These are phyloP conservation scores for Capitella teleta DNA, from an alignment of 1,140 invertebrate species.

Conservation along the genomic window DNA sequence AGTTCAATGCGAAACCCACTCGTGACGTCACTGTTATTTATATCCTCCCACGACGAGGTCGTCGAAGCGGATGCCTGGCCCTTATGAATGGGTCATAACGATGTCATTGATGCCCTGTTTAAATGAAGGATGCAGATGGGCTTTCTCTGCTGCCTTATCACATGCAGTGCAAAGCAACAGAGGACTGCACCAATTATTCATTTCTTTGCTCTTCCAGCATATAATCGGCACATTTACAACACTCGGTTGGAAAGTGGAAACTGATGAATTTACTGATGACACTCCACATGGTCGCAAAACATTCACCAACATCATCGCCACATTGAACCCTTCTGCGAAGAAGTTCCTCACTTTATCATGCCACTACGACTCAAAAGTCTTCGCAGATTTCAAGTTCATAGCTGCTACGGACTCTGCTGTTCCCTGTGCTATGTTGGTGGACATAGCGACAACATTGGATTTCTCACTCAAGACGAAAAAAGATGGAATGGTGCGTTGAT, in stretches of 20 bases:
- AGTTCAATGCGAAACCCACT: too few relatives aligned
- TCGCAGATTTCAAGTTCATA: constrained; percentile 59
- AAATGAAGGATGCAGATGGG: too few relatives aligned
- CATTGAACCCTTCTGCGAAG: constrained; percentile 2
- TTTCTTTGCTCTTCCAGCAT: too few relatives aligned
- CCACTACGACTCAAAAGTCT: constrained; percentile 91
- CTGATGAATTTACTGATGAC: constrained; percentile 5
- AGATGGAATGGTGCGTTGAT: background rate
- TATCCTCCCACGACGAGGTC: too few relatives aligned
- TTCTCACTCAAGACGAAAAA: constrained; percentile 1
- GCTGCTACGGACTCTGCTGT: constrained; percentile 96
- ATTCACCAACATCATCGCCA: constrained; percentile 13
- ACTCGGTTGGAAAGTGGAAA: constrained; percentile 6
- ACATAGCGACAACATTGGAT: constrained; percentile 5
- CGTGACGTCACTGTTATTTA: too few relatives aligned
- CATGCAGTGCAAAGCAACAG: too few relatives aligned
- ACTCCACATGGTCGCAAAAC: constrained; percentile 4
- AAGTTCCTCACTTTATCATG: constrained; percentile 50
- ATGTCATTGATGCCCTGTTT: too few relatives aligned
- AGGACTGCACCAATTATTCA: too few relatives aligned
- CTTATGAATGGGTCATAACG: too few relatives aligned
- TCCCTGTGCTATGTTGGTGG: constrained; percentile 79
- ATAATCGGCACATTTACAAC: constrained; percentile 2
- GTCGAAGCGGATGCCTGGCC: too few relatives aligned
- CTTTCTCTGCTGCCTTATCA: too few relatives aligned